Evolutionary conservation across 2,888 invertebrate species (phyloP), one percentile per base, ranked within the genome.

Genomic region (Drosophila siamana): DNA sequence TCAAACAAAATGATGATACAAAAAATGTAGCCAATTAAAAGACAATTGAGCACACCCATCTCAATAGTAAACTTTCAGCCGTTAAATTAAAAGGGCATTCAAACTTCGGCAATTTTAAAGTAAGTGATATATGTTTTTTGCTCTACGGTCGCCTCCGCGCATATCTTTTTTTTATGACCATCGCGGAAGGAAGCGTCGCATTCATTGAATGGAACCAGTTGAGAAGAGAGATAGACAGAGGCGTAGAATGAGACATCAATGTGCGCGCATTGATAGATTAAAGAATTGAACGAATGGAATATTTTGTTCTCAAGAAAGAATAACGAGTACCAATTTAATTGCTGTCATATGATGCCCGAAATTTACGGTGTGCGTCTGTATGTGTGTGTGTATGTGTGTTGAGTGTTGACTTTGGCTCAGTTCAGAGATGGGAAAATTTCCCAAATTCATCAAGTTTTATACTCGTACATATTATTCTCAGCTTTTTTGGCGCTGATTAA

Each of bases 101-200:
- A 9, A 1, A 28, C 6, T 24, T 40, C 22, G 22, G 13, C n/a
- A 19, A 0, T 8, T 2, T n/a, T 6, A 0, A 30, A 9, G 40
- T 8, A 13, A 7, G 0, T 4, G 5, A 28, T 19, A 54, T 16
- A 41, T n/a, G 5, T 30, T 19, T 7, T 43, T 48, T 6, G 6
- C 22, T 19, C 15, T 43, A 30, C 6, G 4, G n/a, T 11, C 11
- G 11, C 13, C 22, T 60, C 52, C 51, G 52, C 61, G 46, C 59
- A 74, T 69, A 41, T 50, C 38, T 61, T 66, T 66, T 66, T 66
- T 86, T 86, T 71, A 83, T 69, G 70, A 9, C 41, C 70, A 33
- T 46, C 63, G 46, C 85, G 82, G 69, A 87, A 87, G 82, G 85
- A 81, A 81, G 75, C 69, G 5, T 33, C 55, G 81, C 68, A 69